phyloP scores from a whole-genome alignment of 2,797 vertebrate species.

The Melanotaenia nigrans region DNA sequence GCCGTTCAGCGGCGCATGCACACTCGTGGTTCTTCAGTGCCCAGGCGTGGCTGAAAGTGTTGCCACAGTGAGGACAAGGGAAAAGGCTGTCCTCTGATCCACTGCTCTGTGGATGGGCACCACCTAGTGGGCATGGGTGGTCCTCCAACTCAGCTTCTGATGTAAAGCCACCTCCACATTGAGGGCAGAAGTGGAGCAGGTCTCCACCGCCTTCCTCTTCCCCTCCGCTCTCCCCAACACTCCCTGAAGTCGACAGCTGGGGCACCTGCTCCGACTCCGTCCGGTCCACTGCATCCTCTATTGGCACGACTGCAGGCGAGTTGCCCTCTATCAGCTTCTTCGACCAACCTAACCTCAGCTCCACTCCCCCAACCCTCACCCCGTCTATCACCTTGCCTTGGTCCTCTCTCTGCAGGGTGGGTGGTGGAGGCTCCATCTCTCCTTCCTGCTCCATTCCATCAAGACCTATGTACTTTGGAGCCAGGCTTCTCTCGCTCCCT shows the following conservation, averaged over 20 bases:
- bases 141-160: conserved; percentile 79
- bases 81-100: conserved; percentile 89
- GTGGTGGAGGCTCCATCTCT: conserved; percentile 67
- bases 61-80: conserved; percentile 90
- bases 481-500: conserved; percentile 53
- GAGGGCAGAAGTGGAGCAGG: conserved; percentile 81
- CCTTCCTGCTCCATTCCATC: conserved; percentile 84
- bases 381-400: conserved; percentile 55
- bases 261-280: conserved; percentile 70
- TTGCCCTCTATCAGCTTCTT: conserved; percentile 77
- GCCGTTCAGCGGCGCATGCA: conserved; percentile 90
- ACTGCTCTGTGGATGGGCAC: conserved; percentile 86
- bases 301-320: conserved; percentile 29
- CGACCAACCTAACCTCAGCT: conserved; percentile 79
- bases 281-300: conserved; percentile 75
- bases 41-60: conserved; percentile 92
- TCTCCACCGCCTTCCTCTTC: conserved; percentile 74
- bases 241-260: conserved; percentile 80
- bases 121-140: conserved; percentile 81
- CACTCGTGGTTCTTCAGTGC: conserved; percentile 94
- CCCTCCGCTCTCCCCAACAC: conserved; percentile 71
- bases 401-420: conserved; percentile 71
- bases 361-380: conserved; percentile 61
- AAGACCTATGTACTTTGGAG: conserved; percentile 83
- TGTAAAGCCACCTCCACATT: conserved; percentile 81